phyloP scores from a whole-genome alignment of 2,888 invertebrate genomes.

The Bhutanitis thaidina region DNA sequence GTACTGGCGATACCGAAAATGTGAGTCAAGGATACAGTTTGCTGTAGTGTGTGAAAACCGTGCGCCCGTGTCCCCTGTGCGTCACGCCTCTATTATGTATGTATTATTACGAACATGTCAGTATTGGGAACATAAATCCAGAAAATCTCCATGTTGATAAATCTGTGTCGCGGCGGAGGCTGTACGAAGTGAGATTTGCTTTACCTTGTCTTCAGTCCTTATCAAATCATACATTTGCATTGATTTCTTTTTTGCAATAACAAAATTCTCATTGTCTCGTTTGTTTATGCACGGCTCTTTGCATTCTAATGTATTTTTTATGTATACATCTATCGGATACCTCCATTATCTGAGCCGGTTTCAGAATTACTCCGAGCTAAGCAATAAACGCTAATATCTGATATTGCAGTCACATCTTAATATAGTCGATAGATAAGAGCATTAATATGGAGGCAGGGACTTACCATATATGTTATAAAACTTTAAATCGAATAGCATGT shows the following conservation, averaged over 20 bases:
- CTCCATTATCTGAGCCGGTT: constrained; percentile 21
- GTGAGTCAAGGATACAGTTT: constrained; percentile 17
- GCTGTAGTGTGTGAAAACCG: constrained; percentile 11
- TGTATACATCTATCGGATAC: constrained; percentile 1
- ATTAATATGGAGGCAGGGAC: constrained; percentile 7
- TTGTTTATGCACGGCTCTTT: not conserved
- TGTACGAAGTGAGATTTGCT: not conserved
- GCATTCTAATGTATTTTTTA: constrained; percentile 5
- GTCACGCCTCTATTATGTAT: not conserved
- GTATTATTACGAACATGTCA: not conserved
- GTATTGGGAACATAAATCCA: not conserved
- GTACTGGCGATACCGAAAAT: constrained; percentile 29
- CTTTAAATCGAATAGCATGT: constrained; percentile 11
- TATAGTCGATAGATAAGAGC: constrained; percentile 23
- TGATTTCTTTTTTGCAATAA: not conserved
- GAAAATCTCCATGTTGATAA: not conserved
- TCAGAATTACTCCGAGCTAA: constrained; percentile 20
- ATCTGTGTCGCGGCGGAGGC: not conserved
- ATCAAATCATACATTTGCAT: not conserved
- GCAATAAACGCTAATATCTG: constrained; percentile 21
- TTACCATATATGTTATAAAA: constrained; percentile 5
- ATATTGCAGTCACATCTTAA: constrained; percentile 24
- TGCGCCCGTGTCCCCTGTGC: not conserved
- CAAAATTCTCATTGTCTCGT: not conserved
- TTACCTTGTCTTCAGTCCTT: not conserved